A percentile compares a stretch with the other conserved stretches of the same genome.
Conservation (phyloP, 2,888 invertebrate species). For the Dichetophora obliterata region DNA sequence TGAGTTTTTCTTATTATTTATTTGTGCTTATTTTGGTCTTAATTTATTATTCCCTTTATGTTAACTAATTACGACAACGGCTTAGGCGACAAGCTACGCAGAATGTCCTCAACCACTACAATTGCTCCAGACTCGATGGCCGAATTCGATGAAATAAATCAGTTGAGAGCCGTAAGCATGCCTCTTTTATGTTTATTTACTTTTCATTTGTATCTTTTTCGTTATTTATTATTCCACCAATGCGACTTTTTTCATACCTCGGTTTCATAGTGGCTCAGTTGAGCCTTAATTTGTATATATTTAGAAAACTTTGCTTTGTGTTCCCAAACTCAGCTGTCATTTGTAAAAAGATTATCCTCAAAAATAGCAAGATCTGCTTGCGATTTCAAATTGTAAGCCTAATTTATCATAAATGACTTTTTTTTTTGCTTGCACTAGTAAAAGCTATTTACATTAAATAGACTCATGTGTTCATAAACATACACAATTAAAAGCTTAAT, state of each 20-base stretch:
- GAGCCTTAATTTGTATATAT: too few species aligned
- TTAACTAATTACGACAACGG: conserved; percentile 14
- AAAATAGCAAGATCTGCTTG: too few species aligned
- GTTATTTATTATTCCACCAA: conserved; percentile 14
- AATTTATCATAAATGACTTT: too few species aligned
- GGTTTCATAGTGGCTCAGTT: conserved; percentile 49
- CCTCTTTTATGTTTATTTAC: conserved; percentile 51
- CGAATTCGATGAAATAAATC: conserved; percentile 68
- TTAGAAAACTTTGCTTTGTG: too few species aligned
- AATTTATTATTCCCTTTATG: conserved; percentile 38
- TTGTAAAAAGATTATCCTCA: too few species aligned
- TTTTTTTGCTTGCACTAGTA: too few species aligned
- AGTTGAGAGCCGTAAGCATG: conserved; percentile 70
- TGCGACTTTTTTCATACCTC: conserved; percentile 62
- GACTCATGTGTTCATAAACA: too few species aligned
- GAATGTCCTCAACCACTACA: conserved; percentile 64
- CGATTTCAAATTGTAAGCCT: too few species aligned
- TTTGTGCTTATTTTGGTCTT: conserved; percentile 36
- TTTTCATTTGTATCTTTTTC: conserved; percentile 48
- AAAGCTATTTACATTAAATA: too few species aligned
- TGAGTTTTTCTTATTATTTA: conserved; percentile 29
- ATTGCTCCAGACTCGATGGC: conserved; percentile 51
- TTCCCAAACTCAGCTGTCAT: too few species aligned
- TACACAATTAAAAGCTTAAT: too few species aligned
- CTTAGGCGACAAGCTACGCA: conserved; percentile 67